Percentiles rank a stretch among this genome's conserved stretches.
Evolutionary conservation across 2,888 invertebrate species (phyloP).

Genomic region (Nephrocerus scutellatus): DNA sequence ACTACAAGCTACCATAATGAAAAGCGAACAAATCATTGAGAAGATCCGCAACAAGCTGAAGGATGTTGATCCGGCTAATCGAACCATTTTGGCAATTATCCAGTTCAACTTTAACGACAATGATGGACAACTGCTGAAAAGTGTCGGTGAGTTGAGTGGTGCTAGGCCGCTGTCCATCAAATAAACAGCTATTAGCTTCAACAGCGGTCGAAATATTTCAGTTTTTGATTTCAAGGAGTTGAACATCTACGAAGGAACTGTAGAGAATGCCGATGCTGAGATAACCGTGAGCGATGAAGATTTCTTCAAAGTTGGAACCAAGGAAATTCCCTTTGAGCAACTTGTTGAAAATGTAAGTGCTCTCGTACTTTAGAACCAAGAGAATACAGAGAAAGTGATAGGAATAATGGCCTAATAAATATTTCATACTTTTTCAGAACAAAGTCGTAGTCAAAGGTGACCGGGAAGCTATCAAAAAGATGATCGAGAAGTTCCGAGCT

Average conservation of each 20-base stretch:
- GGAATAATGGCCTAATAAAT: too few relatives aligned
- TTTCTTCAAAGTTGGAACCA: constrained; percentile 40
- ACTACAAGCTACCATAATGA: constrained; percentile 27
- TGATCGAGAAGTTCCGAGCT: constrained; percentile 43
- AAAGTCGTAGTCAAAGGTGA: constrained; percentile 39
- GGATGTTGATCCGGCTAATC: constrained; percentile 38
- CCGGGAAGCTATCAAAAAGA: constrained; percentile 36
- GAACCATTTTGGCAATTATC: constrained; percentile 38
- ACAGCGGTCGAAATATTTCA: constrained; percentile 28
- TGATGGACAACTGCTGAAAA: constrained; percentile 42
- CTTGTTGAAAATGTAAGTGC: constrained; percentile 31
- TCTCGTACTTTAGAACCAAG: not conserved
- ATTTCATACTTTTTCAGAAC: constrained; percentile 23
- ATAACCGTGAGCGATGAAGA: constrained; percentile 41
- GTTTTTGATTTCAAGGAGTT: constrained; percentile 46
- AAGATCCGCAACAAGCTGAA: constrained; percentile 41
- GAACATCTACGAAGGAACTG: constrained; percentile 41
- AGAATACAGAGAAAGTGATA: not conserved
- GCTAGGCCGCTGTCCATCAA: not conserved
- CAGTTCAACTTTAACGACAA: constrained; percentile 42
- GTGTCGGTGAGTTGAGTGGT: constrained; percentile 35
- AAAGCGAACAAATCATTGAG: constrained; percentile 42
- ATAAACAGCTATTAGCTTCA: too few relatives aligned
- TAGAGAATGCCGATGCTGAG: constrained; percentile 31
- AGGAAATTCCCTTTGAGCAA: constrained; percentile 36